Evolutionary conservation across 2,888 invertebrate genomes (phyloP), one percentile per base, ranked within the genome.

Genomic region (Phyllotreta cruciferae): DNA sequence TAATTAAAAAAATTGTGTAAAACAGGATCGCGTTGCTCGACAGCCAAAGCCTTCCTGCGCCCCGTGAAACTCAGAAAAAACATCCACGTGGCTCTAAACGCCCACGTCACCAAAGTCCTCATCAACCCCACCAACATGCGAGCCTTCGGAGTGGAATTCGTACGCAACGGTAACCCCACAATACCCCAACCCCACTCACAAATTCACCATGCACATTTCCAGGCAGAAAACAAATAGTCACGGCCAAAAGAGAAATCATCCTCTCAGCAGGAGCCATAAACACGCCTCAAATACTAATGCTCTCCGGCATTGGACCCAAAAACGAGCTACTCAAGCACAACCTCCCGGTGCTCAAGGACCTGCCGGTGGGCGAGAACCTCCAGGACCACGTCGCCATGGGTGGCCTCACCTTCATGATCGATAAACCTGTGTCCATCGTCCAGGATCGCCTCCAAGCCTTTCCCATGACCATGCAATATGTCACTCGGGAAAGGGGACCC

Each of bases 261-360:
- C 77, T 97, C 41, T 90, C 94, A 8, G 95, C 94, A 0, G 97
- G 97, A 0, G 88, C 96, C 0, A 92, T 98, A 35, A 96, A 96
- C 77, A 90, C 91, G 8, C 94, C 97, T 0, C 96, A 97, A 77
- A 82, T 98, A 56, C 82, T 98, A 64, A 94, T 96, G 94, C 81
- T 97, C 0, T 95, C 95, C 0, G 96, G 96, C 0, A 67, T 79
- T 24, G 81, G 81, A 5, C 80, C 93, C 0, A 83, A 84, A 57
- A 82, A 87, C 9, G 92, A 94, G 72, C 82, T 94, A 8, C 81
- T 82, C 66, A 83, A 88, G 49, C 83, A 90, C 60, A 90, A 90
- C 3, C 91, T 95, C 50, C 87, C 86, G 6, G 87, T 93, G 0
- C 73, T 94, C 0, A 88, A 88, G 75, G 90, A 95, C 80, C 82